Evolutionary conservation across 2,113 vertebrate species (phyloP).

Genomic region (Pollimyrus isidori): DNA sequence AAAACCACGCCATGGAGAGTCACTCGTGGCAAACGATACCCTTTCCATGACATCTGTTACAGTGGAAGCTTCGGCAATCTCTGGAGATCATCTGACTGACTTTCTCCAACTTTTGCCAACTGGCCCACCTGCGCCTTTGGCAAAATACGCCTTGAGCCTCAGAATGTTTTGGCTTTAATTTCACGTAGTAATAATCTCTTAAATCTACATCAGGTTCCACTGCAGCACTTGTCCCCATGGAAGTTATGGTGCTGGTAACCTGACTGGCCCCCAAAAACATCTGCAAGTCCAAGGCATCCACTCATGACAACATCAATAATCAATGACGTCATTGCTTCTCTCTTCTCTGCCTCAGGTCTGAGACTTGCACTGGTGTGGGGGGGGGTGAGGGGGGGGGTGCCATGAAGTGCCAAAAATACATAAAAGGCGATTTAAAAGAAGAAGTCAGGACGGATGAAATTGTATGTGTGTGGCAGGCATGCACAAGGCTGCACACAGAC

Average conservation of each 20-base stretch:
- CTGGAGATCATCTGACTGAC: background rate
- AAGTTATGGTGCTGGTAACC: background rate
- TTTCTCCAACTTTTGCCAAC: background rate
- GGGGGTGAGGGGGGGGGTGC: too few species aligned
- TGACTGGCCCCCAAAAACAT: background rate
- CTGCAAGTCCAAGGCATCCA: background rate
- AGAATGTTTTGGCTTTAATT: background rate
- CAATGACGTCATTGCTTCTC: background rate
- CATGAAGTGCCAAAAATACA: background rate
- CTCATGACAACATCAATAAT: background rate
- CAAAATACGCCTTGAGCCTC: background rate
- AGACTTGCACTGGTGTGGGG: background rate
- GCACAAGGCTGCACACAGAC: background rate
- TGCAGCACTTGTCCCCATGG: background rate
- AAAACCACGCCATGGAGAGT: too few species aligned
- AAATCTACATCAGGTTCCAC: background rate
- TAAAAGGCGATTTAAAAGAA: background rate
- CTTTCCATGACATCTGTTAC: background rate
- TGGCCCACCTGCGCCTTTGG: background rate
- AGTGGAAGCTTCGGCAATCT: background rate
- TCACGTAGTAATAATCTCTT: background rate
- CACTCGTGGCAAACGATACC: background rate
- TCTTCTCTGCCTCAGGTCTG: background rate
- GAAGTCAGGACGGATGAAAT: background rate
- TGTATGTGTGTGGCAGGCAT: background rate